A percentile compares a stretch with the other conserved stretches of the same genome.
These are phyloP conservation scores for Apogon talboti DNA, from an alignment of 2,797 vertebrate species.

Conservation along the genomic window DNA sequence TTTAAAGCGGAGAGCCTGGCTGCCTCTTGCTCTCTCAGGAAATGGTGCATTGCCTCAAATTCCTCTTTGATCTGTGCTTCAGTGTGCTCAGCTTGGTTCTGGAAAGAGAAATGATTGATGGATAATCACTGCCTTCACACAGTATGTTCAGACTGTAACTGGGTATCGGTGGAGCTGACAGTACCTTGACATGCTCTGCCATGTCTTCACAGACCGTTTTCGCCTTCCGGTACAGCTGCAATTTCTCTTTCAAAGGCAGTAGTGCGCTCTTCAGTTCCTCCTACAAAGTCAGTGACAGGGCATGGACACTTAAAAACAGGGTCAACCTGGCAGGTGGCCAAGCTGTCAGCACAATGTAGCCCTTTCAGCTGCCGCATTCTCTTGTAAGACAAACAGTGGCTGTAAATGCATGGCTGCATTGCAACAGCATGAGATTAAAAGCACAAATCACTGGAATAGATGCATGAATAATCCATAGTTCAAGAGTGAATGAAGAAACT, in stretches of 20 bases:
- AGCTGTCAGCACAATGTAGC: slow-evolving; percentile 44
- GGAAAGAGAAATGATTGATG: slow-evolving; percentile 37
- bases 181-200: slow-evolving; percentile 84
- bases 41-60: slow-evolving; percentile 79
- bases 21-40: slow-evolving; percentile 82
- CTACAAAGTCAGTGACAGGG: slow-evolving; percentile 71
- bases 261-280: slow-evolving; percentile 84
- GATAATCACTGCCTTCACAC: slow-evolving; percentile 6
- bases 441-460: slow-evolving; percentile 11
- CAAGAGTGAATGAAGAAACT: slow-evolving; percentile 2
- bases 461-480: not conserved
- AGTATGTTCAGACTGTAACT: slow-evolving; percentile 13
- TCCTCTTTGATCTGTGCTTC: slow-evolving; percentile 82
- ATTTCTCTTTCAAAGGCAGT: slow-evolving; percentile 81
- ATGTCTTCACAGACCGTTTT: slow-evolving; percentile 78
- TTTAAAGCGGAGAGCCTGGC: slow-evolving; percentile 73
- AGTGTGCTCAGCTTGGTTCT: slow-evolving; percentile 81
- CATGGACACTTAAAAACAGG: slow-evolving; percentile 51
- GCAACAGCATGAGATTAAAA: slow-evolving; percentile 23
- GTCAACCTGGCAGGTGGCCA: slow-evolving; percentile 59
- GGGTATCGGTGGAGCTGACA: not conserved
- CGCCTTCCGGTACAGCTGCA: slow-evolving; percentile 77
- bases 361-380: slow-evolving; percentile 64
- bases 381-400: slow-evolving; percentile 32
- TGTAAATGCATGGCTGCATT: slow-evolving; percentile 47